These are phyloP conservation scores for Oxytorus armatus DNA, from an alignment of 2,888 invertebrate species.

Conservation along the genomic window DNA sequence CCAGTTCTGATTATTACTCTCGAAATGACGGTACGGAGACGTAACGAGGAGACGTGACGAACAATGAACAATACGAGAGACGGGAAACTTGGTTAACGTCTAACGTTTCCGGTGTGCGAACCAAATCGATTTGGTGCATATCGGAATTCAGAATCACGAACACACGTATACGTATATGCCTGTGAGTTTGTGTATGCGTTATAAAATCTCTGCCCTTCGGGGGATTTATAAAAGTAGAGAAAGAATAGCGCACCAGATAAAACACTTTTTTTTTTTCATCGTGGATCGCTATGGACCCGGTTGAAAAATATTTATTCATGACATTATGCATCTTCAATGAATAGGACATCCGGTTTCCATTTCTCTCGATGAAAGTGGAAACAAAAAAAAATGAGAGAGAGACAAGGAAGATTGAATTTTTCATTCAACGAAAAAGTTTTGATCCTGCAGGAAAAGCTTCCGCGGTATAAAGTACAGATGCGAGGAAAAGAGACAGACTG, in stretches of 20 bases:
- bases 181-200: no score
- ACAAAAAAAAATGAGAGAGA: constrained; percentile 1
- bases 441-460: constrained; percentile 22
- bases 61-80: constrained; percentile 48
- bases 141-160: constrained; percentile 41
- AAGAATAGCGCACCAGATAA: not conserved
- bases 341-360: constrained; percentile 18
- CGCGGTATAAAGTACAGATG: constrained; percentile 18
- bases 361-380: constrained; percentile 21
- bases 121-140: constrained; percentile 35
- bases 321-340: constrained; percentile 23
- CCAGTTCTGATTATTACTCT: constrained; percentile 65
- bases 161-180: not conserved
- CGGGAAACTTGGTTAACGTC: constrained; percentile 56
- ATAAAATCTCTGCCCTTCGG: not conserved
- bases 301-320: constrained; percentile 19
- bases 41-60: constrained; percentile 39
- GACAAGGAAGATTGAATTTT: constrained; percentile 40
- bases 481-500: not conserved
- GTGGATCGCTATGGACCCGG: not conserved
- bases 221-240: not conserved
- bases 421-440: constrained; percentile 42
- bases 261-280: not conserved
- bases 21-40: constrained; percentile 54
- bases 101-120: constrained; percentile 34